Percentiles rank a stretch among this genome's conserved stretches.
phyloP scores from a whole-genome alignment of 2,797 vertebrate genomes.

The Danio tinwini region DNA sequence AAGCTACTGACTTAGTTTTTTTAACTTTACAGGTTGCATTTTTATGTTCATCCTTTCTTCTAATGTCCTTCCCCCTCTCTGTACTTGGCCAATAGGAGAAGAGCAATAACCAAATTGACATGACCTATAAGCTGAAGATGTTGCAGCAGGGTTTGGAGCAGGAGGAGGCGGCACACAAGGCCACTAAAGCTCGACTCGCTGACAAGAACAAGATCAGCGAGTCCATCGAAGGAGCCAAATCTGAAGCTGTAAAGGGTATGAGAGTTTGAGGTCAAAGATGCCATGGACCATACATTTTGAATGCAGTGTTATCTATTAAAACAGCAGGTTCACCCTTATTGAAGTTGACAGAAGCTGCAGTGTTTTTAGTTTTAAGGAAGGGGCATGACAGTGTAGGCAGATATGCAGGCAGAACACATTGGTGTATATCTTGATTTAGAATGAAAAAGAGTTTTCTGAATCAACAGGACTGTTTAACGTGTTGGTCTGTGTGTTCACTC shows the following conservation, averaged over 20 bases:
- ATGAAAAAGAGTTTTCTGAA: not conserved
- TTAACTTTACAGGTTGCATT: not conserved
- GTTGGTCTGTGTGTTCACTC: conserved; percentile 28
- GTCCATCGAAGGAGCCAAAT: conserved; percentile 96
- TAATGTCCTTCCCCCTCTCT: conserved; percentile 1
- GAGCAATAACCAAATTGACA: conserved; percentile 97
- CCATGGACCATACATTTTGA: not conserved
- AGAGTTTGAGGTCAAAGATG: not conserved
- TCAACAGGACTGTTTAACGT: not conserved
- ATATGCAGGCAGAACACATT: not conserved
- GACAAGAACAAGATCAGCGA: conserved; percentile 98
- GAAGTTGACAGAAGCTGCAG: not conserved
- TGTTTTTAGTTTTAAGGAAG: not conserved
- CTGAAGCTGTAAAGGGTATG: conserved; percentile 91
- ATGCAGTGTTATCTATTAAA: not conserved
- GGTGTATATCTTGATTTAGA: not conserved
- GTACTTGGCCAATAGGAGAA: conserved; percentile 83
- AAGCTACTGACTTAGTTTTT: not conserved
- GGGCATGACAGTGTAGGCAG: not conserved
- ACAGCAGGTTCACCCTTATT: not conserved
- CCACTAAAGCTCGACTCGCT: conserved; percentile 90
- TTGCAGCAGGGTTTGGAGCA: conserved; percentile 96
- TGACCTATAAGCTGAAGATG: conserved; percentile 97
- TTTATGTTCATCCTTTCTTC: not conserved
- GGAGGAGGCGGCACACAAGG: conserved; percentile 92